These are phyloP conservation scores for Morone chrysops DNA, from an alignment of 2,113 vertebrate species.

Conservation along the genomic window DNA sequence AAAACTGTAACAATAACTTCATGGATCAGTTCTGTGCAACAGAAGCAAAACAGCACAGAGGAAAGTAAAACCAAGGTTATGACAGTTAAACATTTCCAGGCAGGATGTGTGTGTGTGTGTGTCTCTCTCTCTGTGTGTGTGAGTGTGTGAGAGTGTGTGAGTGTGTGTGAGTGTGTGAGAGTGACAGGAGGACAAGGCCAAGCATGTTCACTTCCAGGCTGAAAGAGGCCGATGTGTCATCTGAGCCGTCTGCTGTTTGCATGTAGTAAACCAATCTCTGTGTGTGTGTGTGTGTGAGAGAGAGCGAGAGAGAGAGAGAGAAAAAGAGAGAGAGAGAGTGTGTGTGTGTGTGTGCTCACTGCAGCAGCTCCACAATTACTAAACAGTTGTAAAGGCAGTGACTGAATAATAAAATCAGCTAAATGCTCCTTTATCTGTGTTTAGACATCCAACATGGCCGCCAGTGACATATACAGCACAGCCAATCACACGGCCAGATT, in stretches of 20 bases:
- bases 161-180: conserved; percentile 15
- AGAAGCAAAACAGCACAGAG: conserved; percentile 17
- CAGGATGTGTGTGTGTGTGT: conserved; percentile 25
- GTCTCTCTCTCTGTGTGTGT: too few relatives aligned
- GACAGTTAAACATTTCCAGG: conserved; percentile 25
- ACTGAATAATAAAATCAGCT: too few relatives aligned
- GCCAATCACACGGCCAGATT: too few relatives aligned
- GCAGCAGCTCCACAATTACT: too few relatives aligned
- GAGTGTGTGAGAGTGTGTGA: conserved; percentile 13
- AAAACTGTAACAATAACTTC: not conserved
- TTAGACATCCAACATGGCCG: too few relatives aligned
- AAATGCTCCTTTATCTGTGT: too few relatives aligned
- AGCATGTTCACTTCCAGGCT: conserved; percentile 53
- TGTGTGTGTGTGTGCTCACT: too few relatives aligned
- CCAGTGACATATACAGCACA: too few relatives aligned
- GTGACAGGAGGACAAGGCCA: conserved; percentile 35
- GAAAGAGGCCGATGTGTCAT: conserved; percentile 47
- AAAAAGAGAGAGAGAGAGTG: too few relatives aligned
- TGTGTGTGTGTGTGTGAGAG: too few relatives aligned
- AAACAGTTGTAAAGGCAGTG: too few relatives aligned
- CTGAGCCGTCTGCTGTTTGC: conserved; percentile 28
- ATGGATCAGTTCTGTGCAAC: conserved; percentile 5
- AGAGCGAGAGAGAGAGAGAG: too few relatives aligned
- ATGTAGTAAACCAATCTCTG: conserved; percentile 35
- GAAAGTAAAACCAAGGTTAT: conserved; percentile 42